Percentiles rank a stretch among this genome's conserved stretches.
Evolutionary conservation across 2,113 vertebrate species (phyloP).

Genomic region (human (Homo sapiens)): GRCh38 chr21:25744501-25745000

Average conservation of each 20-base stretch:
- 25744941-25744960: background rate
- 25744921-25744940: background rate
- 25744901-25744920: background rate
- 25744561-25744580: background rate
- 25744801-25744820: background rate
- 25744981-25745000: background rate
- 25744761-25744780: background rate
- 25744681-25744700: background rate
- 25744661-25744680: background rate
- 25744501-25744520: conserved; percentile 5
- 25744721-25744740: conserved; percentile 14
- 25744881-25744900: conserved; percentile 34
- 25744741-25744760: conserved; percentile 1
- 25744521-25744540: background rate
- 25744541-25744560: background rate
- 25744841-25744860: background rate
- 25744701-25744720: background rate
- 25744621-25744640: background rate
- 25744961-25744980: background rate
- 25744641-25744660: conserved; percentile 7
- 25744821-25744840: background rate
- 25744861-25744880: background rate
- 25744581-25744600: background rate
- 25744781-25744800: background rate
- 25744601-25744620: conserved; percentile 35